Evolutionary conservation across 2,888 invertebrate genomes (phyloP), one percentile per base, ranked within the genome.

Genomic region (Orthosia gothica): DNA sequence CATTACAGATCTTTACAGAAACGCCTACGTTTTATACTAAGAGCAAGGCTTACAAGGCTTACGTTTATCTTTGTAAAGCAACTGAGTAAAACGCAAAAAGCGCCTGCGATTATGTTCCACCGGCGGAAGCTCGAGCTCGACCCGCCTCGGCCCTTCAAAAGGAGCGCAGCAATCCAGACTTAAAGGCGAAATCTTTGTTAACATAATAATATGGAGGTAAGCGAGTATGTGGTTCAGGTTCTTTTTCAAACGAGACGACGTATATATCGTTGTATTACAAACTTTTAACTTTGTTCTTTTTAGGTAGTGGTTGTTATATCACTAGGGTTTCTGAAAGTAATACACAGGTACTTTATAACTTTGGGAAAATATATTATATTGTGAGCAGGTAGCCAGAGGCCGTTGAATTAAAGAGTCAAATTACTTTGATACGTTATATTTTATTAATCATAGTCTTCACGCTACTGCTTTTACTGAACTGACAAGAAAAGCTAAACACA

Each of bases 51-150:
- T 74, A 40, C 40, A 40, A 40, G 40, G 40, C 40, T 40, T 74
- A 85, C 86, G 86, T 86, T 87, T 88, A 89, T 89, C 89, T 89
- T 91, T 86, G 87, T 87, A 84, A 88, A 82, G 76, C 79, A 85
- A 81, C 70, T 76, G 82, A 76, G 84, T 83, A 83, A 85, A 86
- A 87, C 86, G 82, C 82, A 89, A 88, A 90, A 89, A 88, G 89
- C 88, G 89, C 68, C 89, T 84, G 82, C 89, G 89, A 92, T 91
- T 91, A 92, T 88, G 83, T 80, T 81, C 83, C 82, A 85, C 87
- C 83, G 86, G 75, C 90, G 91, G 92, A 92, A 92, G 87, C 89
- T 74, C 85, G 84, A 87, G 87, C 89, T 74, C 85, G 85, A 87
- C 87, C 85, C 85, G 84, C 81, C 87, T 77, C 87, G 82, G 87